Base-by-base conservation (phyloP, 2,113 vertebrate genomes). In the Brachirus orientalis region DNA sequence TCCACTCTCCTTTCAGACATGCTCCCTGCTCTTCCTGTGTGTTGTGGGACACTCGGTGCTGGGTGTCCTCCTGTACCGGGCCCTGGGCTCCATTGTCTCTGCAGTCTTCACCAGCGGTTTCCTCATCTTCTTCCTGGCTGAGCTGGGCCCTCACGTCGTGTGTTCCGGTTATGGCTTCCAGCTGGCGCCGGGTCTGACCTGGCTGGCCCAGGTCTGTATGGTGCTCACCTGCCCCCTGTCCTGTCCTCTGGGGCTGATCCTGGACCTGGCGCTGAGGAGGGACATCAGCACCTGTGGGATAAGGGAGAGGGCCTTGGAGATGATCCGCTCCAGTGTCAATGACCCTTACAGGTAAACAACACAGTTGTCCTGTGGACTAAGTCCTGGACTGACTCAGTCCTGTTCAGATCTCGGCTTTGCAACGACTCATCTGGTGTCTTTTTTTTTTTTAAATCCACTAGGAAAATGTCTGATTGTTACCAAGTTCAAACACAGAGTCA, bases 191-290 rank as follows among this genome's bases (percentile, higher is more conserved):
- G 89, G 84, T 4, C 88, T 94, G 0, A 90, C 94, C 55, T 94
- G 94, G 89, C 89, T 97, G 48, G 95, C 94, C 78, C 95, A 94
- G 87, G 82, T 95, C 8, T 94, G 93, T 1, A 90, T 97, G 89
- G 86, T 96, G 11, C 71, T 96, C 62, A 94, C 95, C 2, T 93
- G 91, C 56, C 95, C 95, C 0, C 65, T 97, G 45, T 94, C 96
- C 3, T 92, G 95, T 54, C 96, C 95, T 0, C 88, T 97, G 40
- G 95, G 95, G 1, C 92, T 95, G 79, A 83, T 96, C 46, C 89
- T 97, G 77, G 95, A 96, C 67, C 68, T 94, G 75, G 91, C 82
- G 0, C 82, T 95, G 59, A 80, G 86, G 19, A 89, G 92, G 55
- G 95, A 93, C 79, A 90, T 80, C 75, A 95, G 88, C 84, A 94